Conservation (phyloP, 2,888 invertebrate genomes). For the Acanthopleura granulata region DNA sequence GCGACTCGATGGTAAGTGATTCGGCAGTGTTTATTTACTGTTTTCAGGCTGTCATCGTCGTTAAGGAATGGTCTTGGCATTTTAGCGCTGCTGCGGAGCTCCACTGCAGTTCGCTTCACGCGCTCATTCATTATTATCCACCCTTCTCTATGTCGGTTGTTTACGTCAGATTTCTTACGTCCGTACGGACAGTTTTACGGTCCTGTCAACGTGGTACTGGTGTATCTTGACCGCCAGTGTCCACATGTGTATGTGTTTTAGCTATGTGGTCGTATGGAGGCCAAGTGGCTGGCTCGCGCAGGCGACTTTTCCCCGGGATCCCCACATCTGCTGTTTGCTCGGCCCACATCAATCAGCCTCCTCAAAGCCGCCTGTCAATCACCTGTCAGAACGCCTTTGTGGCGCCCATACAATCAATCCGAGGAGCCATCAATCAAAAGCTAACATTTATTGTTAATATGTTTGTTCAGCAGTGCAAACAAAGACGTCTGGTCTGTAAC, state of each 20-base stretch:
- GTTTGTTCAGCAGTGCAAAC: constrained; percentile 65
- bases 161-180: too few relatives aligned
- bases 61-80: not conserved
- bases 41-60: not conserved
- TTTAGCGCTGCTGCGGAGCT: too few relatives aligned
- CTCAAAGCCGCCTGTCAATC: constrained; percentile 66
- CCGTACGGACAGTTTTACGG: too few relatives aligned
- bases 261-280: too few relatives aligned
- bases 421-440: constrained; percentile 61
- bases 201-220: too few relatives aligned
- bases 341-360: constrained; percentile 64
- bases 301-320: not conserved
- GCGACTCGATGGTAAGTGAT: constrained; percentile 60
- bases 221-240: too few relatives aligned
- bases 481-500: constrained; percentile 54
- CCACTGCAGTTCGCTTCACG: too few relatives aligned
- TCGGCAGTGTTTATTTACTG: not conserved
- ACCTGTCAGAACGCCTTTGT: constrained; percentile 63
- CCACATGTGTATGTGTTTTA: too few relatives aligned
- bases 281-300: too few relatives aligned
- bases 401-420: constrained; percentile 65
- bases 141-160: too few relatives aligned
- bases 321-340: constrained; percentile 61
- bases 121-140: too few relatives aligned
- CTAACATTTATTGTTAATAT: constrained; percentile 62